These are phyloP conservation scores for Ornithorhynchus anatinus DNA, from an alignment of 2,113 vertebrate species.

Conservation along the genomic window DNA sequence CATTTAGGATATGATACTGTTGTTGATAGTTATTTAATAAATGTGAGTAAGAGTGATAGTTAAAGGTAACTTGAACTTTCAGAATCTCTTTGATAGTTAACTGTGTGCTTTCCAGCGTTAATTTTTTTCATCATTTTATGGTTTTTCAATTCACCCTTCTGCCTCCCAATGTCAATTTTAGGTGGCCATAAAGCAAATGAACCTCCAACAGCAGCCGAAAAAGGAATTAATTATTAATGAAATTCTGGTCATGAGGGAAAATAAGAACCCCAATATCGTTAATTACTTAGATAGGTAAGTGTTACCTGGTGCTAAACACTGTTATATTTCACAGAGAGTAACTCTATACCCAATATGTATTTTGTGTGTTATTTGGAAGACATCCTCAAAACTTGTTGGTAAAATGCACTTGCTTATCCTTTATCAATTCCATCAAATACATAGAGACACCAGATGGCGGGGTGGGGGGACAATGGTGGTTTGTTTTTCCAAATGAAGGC, in stretches of 20 bases:
- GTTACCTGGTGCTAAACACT: neutral
- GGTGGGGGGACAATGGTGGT: neutral
- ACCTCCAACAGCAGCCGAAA: slow-evolving; percentile 98
- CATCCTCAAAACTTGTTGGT: neutral
- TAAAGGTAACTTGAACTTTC: too few relatives aligned
- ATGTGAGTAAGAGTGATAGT: too few relatives aligned
- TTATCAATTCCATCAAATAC: neutral
- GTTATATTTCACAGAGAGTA: neutral
- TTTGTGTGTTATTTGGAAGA: neutral
- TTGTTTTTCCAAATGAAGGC: too few relatives aligned
- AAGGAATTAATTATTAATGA: slow-evolving; percentile 99
- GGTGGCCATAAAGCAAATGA: slow-evolving; percentile 99
- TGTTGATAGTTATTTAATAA: too few relatives aligned
- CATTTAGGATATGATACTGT: too few relatives aligned
- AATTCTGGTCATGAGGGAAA: slow-evolving; percentile 99
- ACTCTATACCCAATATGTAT: neutral
- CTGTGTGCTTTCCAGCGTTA: neutral
- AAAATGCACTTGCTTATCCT: neutral
- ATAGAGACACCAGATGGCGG: slow-evolving; percentile 13
- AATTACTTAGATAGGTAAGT: slow-evolving; percentile 98
- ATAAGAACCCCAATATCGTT: slow-evolving; percentile 98
- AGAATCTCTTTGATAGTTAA: too few relatives aligned
- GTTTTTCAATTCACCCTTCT: neutral
- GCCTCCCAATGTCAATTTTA: slow-evolving; percentile 63
- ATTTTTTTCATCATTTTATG: neutral